Conservation (phyloP, 2,113 vertebrate genomes). For the Microcebus murinus region DNA sequence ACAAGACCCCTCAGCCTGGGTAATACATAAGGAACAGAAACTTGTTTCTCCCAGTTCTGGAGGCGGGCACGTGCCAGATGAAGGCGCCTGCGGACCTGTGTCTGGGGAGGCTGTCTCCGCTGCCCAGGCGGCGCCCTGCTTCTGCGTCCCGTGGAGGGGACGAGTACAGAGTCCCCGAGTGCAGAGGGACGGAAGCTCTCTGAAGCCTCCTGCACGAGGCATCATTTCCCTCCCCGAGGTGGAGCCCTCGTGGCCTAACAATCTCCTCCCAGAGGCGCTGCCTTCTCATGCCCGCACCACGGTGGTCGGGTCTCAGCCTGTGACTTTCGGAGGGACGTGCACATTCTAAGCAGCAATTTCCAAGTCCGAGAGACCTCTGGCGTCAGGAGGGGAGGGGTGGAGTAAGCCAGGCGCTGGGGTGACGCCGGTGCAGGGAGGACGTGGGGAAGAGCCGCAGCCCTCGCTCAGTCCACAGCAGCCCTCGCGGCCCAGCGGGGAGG, state of each 20-base stretch:
- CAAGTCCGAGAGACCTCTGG: neutral
- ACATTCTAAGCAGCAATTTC: neutral
- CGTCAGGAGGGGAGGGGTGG: neutral
- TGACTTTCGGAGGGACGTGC: neutral
- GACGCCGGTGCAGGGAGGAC: neutral
- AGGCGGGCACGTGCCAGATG: neutral
- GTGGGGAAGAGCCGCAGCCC: fast-evolving
- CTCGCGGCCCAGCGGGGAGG: neutral
- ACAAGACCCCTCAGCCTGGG: neutral
- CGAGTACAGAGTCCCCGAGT: neutral
- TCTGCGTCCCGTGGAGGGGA: neutral
- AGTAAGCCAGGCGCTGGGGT: neutral
- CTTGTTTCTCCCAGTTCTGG: neutral
- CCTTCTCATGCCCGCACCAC: neutral
- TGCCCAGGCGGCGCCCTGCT: neutral
- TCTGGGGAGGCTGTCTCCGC: neutral
- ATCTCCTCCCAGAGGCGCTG: neutral
- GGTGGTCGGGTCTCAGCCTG: neutral
- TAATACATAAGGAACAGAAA: neutral
- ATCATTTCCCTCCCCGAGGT: neutral
- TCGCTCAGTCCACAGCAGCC: fast-evolving
- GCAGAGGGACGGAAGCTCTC: neutral
- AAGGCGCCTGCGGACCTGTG: neutral
- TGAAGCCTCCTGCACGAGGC: neutral
- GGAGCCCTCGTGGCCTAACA: neutral